These are phyloP conservation scores for Cabera pusaria DNA, from an alignment of 2,888 invertebrate genomes.

Conservation along the genomic window DNA sequence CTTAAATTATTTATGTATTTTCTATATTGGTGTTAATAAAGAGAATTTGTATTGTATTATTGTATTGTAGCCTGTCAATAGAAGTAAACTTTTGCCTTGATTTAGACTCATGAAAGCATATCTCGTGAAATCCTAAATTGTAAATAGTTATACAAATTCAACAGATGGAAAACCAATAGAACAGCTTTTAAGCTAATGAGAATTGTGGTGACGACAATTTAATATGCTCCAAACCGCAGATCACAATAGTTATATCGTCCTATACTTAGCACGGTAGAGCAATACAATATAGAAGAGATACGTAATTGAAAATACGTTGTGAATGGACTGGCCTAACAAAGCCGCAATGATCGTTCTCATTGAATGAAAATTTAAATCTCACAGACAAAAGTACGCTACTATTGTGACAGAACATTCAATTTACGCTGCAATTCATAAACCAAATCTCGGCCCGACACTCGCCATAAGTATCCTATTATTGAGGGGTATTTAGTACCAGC, in stretches of 20 bases:
- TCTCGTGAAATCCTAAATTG: no score
- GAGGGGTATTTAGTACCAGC: constrained; percentile 62
- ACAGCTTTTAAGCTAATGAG: constrained; percentile 2
- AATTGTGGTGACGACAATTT: no score
- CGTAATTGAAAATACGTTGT: constrained; percentile 40
- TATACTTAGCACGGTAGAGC: no score
- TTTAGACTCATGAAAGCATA: no score
- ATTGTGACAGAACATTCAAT: constrained; percentile 62
- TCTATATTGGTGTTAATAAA: no score
- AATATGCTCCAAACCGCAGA: no score
- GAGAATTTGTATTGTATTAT: no score
- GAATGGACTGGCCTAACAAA: constrained; percentile 43
- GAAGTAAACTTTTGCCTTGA: no score
- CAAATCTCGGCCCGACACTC: constrained; percentile 68
- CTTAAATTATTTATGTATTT: not conserved
- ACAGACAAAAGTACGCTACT: constrained; percentile 46
- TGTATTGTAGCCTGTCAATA: no score
- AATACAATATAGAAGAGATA: no score
- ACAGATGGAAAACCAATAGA: constrained; percentile 15
- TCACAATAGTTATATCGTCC: no score
- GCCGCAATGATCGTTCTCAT: constrained; percentile 41
- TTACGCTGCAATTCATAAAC: constrained; percentile 62
- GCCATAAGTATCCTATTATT: constrained; percentile 66
- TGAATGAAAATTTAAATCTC: constrained; percentile 59
- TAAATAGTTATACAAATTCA: no score